Base-by-base conservation (phyloP, 2,888 invertebrate genomes). In the Ctena decussata region DNA sequence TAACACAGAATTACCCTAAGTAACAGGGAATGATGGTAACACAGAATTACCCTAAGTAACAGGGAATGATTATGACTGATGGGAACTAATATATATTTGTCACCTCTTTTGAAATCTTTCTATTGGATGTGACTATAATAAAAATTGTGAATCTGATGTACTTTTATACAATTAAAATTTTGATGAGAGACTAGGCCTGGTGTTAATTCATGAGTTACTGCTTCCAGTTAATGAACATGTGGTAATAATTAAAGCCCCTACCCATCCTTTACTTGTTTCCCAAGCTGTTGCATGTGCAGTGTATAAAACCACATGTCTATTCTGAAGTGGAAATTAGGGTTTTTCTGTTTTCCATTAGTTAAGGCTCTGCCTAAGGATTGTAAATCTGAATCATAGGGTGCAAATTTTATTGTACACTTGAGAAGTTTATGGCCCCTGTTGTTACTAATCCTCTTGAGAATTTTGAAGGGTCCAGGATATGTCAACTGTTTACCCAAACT, bases 401-500 rank as follows among this genome's bases (percentile, higher is more conserved):
- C 60, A 30, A 60, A 30, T 60, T 60, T 60, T 60, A 60, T 30
- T 30, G 60, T 30, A 27, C 30, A 30, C 30, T 30, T 60, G 60
- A 60, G 30, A 21, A 60, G 60, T 60, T 60, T 60, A 60, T 60
- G 18, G 30, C 60, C 60, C 60, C 60, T 27, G 30, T 60, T 24
- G 30, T 60, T 60, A 6, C 5, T 60, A 60, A 60, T 60, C 60
- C 30, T 60, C 27, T 60, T 60, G 30, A 60, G 30, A 60, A 27
- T 6, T 5, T 60, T 27, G 24, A 11, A 30, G 21, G 30, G 24
- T 6, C 27, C 60, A 27, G 30, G 24, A 30, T 30, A 60, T 60
- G 60, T 60, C 60, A 60, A 60, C 60, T 60, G 60, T 60, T 60
- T 60, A 60, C 30, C 30, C 60, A 60, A 60, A 60, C 60, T 60